Evolutionary conservation across 1,140 invertebrate genomes (phyloP), one percentile per base, ranked within the genome.

Genomic region (Drosophila subobscura): DNA sequence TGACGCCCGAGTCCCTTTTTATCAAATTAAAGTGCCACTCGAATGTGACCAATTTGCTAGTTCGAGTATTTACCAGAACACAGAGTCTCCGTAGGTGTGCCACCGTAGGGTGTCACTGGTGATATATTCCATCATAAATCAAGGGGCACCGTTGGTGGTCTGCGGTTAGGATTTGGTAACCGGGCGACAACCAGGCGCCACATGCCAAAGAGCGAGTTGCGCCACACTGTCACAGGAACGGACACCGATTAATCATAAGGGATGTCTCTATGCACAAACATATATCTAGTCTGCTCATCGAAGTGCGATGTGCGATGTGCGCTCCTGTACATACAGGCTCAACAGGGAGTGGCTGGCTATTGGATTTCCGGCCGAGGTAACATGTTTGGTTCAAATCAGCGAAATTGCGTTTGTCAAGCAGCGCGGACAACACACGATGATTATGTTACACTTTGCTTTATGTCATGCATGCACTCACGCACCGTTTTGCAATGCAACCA

Each of bases 101-200:
- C 54, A 4, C 1, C n/a, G n/a, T 22, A 25, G 20, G 14, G 6
- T 4, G 16, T n/a, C 44, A 25, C 20, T 12, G 1, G 33, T 37
- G 33, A 20, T 20, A 68, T 56, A 41, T 52, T 23, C 44, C 20
- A 67, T 33, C 16, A 56, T 68, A 68, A 68, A 68, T 68, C 51
- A 68, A 33, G 47, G n/a, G 3, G 25, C 25, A n/a, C 25, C 33
- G 41, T 47, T 68, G 14, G 45, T 46, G 42, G 37, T 6, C 25
- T 51, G 59, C 51, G 64, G 33, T 25, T 12, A 1, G 10, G 33
- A 10, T 10, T 37, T 37, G 10, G 10, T 37, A 20, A 20, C 16
- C 12, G 3, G 40, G n/a, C 66, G 66, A 68, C 66, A 68, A 68
- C 63, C 64, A 33, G 66, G 51, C 66, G 66, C 67, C 66, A 67